Evolutionary conservation across 2,113 vertebrate genomes (phyloP).

Genomic region (Speoplatyrhinus poulsoni): DNA sequence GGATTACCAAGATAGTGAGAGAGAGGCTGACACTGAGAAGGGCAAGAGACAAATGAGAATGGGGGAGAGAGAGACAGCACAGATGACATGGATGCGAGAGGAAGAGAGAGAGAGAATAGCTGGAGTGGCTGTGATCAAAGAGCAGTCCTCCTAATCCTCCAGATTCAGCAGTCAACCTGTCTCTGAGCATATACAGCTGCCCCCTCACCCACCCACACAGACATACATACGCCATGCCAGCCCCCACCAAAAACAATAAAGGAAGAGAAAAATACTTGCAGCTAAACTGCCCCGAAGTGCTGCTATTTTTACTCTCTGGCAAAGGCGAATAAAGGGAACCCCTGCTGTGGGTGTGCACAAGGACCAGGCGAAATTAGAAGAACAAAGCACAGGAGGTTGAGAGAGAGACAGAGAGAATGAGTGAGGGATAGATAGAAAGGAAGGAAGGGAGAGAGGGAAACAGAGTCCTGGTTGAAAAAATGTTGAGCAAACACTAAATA

Average conservation of each 20-base stretch:
- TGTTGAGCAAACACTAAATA: too few species aligned
- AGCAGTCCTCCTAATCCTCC: constrained; percentile 74
- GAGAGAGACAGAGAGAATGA: background rate
- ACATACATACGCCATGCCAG: background rate
- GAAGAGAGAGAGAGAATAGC: constrained; percentile 41
- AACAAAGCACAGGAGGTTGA: constrained; percentile 58
- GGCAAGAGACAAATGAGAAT: background rate
- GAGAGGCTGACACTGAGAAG: constrained; percentile 5
- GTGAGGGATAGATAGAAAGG: background rate
- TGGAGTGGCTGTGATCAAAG: constrained; percentile 76
- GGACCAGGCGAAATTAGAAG: constrained; percentile 58
- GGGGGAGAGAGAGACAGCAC: constrained; percentile 31
- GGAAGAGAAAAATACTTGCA: constrained; percentile 67
- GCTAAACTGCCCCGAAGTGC: constrained; percentile 76
- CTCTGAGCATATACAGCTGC: constrained; percentile 70
- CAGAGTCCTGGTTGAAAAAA: constrained; percentile 23
- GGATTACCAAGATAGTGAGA: background rate
- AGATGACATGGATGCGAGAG: constrained; percentile 1
- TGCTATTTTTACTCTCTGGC: constrained; percentile 78
- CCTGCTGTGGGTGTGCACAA: constrained; percentile 57
- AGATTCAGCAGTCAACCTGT: constrained; percentile 75
- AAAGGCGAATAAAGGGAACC: constrained; percentile 59
- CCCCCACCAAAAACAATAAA: constrained; percentile 28
- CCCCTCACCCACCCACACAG: background rate
- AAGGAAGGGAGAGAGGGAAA: constrained; percentile 11